phyloP scores from a whole-genome alignment of 1,140 invertebrate species.

The Camponotus floridanus region DNA sequence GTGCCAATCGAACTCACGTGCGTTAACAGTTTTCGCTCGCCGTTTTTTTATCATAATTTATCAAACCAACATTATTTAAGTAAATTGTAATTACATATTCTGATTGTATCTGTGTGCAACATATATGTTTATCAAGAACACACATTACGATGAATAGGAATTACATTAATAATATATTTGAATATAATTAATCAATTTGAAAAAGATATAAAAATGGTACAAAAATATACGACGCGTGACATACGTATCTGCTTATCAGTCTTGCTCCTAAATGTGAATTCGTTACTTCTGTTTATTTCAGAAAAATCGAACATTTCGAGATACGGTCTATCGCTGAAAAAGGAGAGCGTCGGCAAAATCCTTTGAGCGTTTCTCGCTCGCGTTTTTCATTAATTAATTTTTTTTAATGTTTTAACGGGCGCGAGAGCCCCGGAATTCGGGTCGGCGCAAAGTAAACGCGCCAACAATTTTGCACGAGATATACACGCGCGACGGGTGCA shows the following conservation, averaged over 20 bases:
- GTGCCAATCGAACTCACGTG: constrained; percentile 39
- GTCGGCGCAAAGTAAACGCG: constrained; percentile 77
- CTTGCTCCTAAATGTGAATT: neutral
- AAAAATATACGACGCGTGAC: neutral
- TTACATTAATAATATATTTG: neutral
- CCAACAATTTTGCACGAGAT: constrained; percentile 77
- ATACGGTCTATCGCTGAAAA: neutral
- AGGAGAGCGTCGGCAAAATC: neutral
- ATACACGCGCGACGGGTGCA: constrained; percentile 71
- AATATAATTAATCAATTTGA: constrained; percentile 1
- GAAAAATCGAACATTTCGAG: neutral
- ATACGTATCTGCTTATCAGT: neutral
- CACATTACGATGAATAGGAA: neutral
- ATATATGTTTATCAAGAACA: neutral
- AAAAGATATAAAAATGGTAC: neutral
- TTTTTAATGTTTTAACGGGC: neutral
- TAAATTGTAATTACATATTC: constrained; percentile 11
- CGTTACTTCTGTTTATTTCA: neutral
- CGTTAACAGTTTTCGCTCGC: constrained; percentile 31
- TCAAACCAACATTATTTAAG: constrained; percentile 1
- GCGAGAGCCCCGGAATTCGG: constrained; percentile 10
- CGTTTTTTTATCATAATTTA: neutral
- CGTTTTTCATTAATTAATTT: constrained; percentile 50
- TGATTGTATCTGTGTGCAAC: neutral
- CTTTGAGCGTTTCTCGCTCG: constrained; percentile 5